A percentile compares a stretch with the other conserved stretches of the same genome.
Evolutionary conservation across 92 coral and sea anemone genomes (phyloP).

Genomic region (Palythoa grandis): DNA sequence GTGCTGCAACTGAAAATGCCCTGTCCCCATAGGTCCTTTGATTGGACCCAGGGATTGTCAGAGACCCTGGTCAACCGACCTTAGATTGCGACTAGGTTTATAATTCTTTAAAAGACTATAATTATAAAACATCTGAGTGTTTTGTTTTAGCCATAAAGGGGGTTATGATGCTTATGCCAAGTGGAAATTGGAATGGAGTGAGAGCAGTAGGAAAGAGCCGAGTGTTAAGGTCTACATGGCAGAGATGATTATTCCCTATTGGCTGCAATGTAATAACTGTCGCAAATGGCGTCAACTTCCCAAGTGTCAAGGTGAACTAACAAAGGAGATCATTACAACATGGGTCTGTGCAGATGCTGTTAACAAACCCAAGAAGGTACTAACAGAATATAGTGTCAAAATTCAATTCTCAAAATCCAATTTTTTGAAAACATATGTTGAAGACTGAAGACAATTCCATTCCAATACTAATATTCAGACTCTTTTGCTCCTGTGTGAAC

Average conservation of each 20-base stretch:
- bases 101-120: too few species aligned
- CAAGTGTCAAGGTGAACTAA: conserved; percentile 63
- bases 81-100: too few species aligned
- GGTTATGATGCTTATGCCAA: conserved; percentile 87
- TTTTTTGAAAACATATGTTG: too few species aligned
- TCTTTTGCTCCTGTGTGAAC: neutral
- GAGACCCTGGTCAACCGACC: too few species aligned
- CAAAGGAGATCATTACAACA: conserved; percentile 59
- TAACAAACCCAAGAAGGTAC: conserved; percentile 42
- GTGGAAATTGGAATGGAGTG: conserved; percentile 96
- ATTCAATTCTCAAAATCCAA: too few species aligned
- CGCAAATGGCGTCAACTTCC: conserved; percentile 84
- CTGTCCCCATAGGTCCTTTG: too few species aligned
- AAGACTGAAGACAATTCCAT: neutral
- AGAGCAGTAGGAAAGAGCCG: conserved; percentile 83
- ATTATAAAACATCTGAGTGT: too few species aligned
- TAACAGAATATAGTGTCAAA: too few species aligned
- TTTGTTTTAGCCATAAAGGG: conserved; percentile 75
- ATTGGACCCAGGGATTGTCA: too few species aligned
- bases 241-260: conserved; percentile 85
- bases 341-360: conserved; percentile 72
- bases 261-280: conserved; percentile 89
- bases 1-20: too few species aligned
- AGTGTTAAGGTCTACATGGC: conserved; percentile 85
- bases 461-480: neutral